These are phyloP conservation scores for Denticeps clupeoides DNA, from an alignment of 2,797 vertebrate genomes.

Conservation along the genomic window DNA sequence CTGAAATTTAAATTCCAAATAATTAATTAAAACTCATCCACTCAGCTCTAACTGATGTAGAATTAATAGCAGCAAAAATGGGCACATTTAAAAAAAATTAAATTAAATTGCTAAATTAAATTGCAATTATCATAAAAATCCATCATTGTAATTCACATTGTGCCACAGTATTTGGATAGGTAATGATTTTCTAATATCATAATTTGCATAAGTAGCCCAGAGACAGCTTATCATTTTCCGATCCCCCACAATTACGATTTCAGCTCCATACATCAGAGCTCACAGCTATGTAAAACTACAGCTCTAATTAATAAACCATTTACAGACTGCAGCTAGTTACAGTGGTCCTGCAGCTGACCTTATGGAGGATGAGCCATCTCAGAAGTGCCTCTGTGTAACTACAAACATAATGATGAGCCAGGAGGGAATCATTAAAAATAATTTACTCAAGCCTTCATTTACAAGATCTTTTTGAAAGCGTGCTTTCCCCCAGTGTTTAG, in stretches of 20 bases:
- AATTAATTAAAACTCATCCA: conserved; percentile 59
- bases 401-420: conserved; percentile 99
- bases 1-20: conserved; percentile 29
- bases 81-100: conserved; percentile 62
- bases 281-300: conserved; percentile 96
- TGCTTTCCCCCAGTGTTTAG: conserved; percentile 91
- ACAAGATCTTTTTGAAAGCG: conserved; percentile 99
- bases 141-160: conserved; percentile 99
- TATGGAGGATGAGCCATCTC: conserved; percentile 86
- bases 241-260: conserved; percentile 96
- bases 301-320: conserved; percentile 99
- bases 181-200: conserved; percentile 99
- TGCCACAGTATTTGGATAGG: conserved; percentile 97
- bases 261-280: conserved; percentile 97
- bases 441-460: conserved; percentile 99
- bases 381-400: conserved; percentile 98
- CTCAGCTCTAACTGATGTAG: conserved; percentile 87
- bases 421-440: conserved; percentile 99
- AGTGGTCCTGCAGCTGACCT: conserved; percentile 95
- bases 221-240: conserved; percentile 97
- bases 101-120: conserved; percentile 84
- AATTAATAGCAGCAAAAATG: conserved; percentile 90
- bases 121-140: conserved; percentile 99
- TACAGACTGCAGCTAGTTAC: conserved; percentile 95
- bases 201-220: conserved; percentile 99